Base-by-base conservation (phyloP, 2,888 invertebrate genomes). In the Acrocyrtus sp. region DNA sequence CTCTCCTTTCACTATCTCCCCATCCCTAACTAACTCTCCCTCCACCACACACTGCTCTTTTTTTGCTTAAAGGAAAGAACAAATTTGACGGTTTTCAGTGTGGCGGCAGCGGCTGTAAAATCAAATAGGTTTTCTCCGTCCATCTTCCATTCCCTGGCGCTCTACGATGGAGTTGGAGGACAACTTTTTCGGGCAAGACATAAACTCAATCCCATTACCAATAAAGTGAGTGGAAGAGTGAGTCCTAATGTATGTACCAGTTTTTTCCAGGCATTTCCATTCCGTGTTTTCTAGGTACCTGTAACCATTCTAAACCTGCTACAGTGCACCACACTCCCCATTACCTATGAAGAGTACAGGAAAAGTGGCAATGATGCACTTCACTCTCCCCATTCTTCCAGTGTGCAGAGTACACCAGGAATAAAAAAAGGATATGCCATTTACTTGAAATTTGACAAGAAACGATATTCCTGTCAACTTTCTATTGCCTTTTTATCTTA, bases 401-500 rank as follows among this genome's bases (percentile, higher is more conserved):
- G n/a, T n/a, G n/a, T n/a, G n/a, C n/a, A n/a, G n/a, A n/a, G n/a
- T n/a, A n/a, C n/a, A n/a, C n/a, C n/a, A n/a, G n/a, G n/a, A n/a
- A n/a, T n/a, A n/a, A n/a, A n/a, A n/a, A 19, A 29, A 53, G 21
- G 39, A n/a, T 27, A 53, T 34, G 17, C 10, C 54, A 21, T 56
- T 57, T 45, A 45, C 57, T 45, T 24, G 58, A 50, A 50, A 47
- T 50, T 19, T 57, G 50, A 67, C 57, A 58, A 50, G 50, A 43
- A 53, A 67, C 29, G 53, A 68, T 50, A 66, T 53, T 60, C 67
- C 54, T 69, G 61, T 61, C 61, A 69, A 41, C 54, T 56, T 50
- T 60, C 51, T 61, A 68, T 43, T 51, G 68, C 68, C 51, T 58
- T 57, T 34, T 68, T 57, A 68, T 68, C 68, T 68, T 68, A 60